Conservation (phyloP, 2,888 invertebrate species). For the Augochlorella aurata region DNA sequence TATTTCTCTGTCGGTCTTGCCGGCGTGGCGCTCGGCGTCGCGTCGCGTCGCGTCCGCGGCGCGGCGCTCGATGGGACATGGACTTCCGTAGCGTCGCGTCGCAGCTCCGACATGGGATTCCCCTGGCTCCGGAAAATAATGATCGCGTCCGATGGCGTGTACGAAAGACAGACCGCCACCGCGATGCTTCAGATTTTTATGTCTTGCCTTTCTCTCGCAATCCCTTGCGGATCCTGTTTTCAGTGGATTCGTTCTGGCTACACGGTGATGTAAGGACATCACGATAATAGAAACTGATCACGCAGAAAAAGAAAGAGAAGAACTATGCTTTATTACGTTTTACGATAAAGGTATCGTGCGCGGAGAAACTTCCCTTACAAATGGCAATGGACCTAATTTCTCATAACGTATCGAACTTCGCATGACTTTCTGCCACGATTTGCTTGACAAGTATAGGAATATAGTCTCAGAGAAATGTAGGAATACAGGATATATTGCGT, state of each 20-base stretch:
- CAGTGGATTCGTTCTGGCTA: constrained; percentile 7
- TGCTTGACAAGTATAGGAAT: too few species aligned
- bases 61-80: constrained; percentile 23
- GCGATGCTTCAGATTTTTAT: constrained; percentile 36
- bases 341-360: background rate
- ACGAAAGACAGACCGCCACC: background rate
- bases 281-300: constrained; percentile 14
- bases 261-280: constrained; percentile 4
- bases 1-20: constrained; percentile 33
- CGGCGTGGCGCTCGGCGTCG: background rate
- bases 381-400: background rate
- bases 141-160: constrained; percentile 38
- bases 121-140: constrained; percentile 53
- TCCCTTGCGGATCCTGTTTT: constrained; percentile 7
- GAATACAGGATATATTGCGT: too few species aligned
- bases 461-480: too few species aligned
- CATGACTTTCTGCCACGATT: too few species aligned
- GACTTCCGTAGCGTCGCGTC: constrained; percentile 6
- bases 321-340: background rate
- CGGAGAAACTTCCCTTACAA: background rate
- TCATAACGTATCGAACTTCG: background rate
- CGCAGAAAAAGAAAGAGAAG: background rate
- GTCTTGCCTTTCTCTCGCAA: background rate
- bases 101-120: constrained; percentile 28
- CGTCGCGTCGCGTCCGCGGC: too few species aligned